Percentiles rank a stretch among this genome's conserved stretches.
Conservation (phyloP, 2,797 vertebrate genomes). For the Megalops cyprinoides region DNA sequence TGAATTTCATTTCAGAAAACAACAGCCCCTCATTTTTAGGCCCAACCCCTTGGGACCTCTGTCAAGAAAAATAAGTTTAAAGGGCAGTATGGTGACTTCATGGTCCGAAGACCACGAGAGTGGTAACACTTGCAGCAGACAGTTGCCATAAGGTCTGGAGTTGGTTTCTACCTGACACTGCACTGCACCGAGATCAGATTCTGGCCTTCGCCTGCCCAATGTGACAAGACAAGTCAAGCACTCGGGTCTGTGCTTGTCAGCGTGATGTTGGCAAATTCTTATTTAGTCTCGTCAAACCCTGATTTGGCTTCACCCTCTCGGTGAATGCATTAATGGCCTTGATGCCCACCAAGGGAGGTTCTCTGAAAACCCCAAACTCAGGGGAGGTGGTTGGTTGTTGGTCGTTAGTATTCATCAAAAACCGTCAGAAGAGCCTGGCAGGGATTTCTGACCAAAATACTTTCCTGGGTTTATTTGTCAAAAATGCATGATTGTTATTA, state of each 20-base stretch:
- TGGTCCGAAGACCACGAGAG: background rate
- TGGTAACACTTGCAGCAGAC: background rate
- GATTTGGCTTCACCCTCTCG: background rate
- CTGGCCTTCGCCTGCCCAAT: background rate
- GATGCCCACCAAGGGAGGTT: no score
- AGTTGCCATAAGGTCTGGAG: background rate
- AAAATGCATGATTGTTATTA: no score
- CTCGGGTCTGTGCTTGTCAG: background rate
- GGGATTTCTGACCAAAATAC: no score
- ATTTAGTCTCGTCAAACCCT: background rate
- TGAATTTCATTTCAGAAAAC: no score
- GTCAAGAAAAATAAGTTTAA: background rate
- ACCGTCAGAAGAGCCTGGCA: no score
- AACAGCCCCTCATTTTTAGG: no score
- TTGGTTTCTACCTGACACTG: background rate
- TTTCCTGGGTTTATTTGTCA: no score
- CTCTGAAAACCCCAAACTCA: no score
- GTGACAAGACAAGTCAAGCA: background rate
- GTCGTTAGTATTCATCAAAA: no score
- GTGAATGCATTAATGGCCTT: background rate
- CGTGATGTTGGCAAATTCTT: background rate
- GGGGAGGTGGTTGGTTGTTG: no score
- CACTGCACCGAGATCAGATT: background rate
- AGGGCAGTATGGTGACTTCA: background rate
- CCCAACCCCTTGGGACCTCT: no score